phyloP scores from a whole-genome alignment of 2,797 vertebrate species.

The Hozukius guyotensis region DNA sequence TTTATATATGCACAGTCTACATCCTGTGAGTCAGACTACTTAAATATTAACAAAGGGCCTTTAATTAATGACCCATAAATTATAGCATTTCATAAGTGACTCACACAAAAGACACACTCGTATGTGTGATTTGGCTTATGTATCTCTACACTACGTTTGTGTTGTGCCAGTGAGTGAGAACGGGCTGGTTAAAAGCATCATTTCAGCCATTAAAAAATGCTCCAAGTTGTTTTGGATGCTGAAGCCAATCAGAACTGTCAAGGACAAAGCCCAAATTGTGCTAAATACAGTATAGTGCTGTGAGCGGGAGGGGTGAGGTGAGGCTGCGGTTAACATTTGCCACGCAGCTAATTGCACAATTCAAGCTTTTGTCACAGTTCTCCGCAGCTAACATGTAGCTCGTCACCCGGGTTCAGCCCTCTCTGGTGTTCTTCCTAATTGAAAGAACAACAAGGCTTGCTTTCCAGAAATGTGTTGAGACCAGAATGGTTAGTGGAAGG shows the following conservation, averaged over 20 bases:
- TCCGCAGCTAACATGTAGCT: not conserved
- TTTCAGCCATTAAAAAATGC: not conserved
- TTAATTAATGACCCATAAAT: not conserved
- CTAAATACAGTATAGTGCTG: not conserved
- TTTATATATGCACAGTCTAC: no score
- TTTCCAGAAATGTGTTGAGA: constrained; percentile 1
- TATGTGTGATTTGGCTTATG: not conserved
- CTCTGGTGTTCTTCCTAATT: constrained; percentile 12
- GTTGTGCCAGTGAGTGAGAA: not conserved
- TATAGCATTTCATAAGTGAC: not conserved
- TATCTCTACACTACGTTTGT: not conserved
- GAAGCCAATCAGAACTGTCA: not conserved
- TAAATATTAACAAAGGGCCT: not conserved
- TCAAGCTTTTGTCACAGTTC: constrained; percentile 27
- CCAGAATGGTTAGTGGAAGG: not conserved
- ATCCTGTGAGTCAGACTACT: not conserved
- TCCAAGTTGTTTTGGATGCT: not conserved
- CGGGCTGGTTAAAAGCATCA: not conserved
- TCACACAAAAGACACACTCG: not conserved
- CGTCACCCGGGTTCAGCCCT: not conserved
- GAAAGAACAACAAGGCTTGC: constrained; percentile 16
- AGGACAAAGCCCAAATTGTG: not conserved
- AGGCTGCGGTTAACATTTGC: constrained; percentile 20
- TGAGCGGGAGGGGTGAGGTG: not conserved
- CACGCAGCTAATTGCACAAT: constrained; percentile 28